Evolutionary conservation across 2,113 vertebrate genomes (phyloP).

Genomic region (Neogale vison): DNA sequence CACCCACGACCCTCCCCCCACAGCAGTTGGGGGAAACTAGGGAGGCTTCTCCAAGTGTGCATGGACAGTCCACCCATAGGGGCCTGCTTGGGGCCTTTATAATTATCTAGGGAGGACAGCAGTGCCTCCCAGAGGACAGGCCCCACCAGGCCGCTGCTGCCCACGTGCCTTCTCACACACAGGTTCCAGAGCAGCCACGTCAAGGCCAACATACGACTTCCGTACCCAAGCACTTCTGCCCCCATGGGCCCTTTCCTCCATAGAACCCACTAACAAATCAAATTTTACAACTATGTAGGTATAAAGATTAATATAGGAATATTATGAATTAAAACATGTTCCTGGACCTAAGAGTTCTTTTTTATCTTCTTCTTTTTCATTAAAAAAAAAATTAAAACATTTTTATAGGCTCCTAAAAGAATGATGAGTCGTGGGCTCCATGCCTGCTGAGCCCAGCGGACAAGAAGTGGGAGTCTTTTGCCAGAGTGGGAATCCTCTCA

Average conservation of each 20-base stretch:
- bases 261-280: neutral
- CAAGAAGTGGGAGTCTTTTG: neutral
- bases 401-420: neutral
- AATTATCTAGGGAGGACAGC: neutral
- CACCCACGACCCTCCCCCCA: neutral
- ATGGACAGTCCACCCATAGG: neutral
- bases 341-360: neutral
- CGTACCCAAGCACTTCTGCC: neutral
- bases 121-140: neutral
- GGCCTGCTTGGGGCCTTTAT: neutral
- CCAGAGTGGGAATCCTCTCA: rapidly evolving
- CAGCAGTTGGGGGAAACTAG: too few relatives aligned
- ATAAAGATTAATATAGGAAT: neutral
- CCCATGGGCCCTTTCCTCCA: neutral
- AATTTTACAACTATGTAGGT: neutral
- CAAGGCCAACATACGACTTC: neutral
- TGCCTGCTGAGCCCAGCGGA: neutral
- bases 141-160: neutral
- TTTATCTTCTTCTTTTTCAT: neutral
- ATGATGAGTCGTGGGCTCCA: neutral
- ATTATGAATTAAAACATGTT: neutral
- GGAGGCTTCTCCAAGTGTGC: neutral
- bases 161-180: neutral
- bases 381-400: neutral
- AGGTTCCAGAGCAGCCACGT: neutral